Conservation (phyloP, 2,113 vertebrate species). For the Pampusana beccarii region DNA sequence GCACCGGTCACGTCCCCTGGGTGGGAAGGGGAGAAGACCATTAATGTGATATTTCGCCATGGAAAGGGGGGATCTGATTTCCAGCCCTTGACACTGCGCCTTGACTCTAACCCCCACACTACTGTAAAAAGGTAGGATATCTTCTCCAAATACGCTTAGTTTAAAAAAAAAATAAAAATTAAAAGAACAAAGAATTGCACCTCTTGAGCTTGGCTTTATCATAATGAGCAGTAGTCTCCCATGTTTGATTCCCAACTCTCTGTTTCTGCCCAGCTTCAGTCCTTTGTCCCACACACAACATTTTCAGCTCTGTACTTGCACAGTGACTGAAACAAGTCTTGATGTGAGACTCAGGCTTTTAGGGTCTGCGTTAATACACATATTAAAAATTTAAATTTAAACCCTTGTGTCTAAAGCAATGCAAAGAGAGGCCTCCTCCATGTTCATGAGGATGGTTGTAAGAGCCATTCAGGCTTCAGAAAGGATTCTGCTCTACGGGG, state of each 20-base stretch:
- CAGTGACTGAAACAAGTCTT: background rate
- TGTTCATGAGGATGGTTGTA: accelerated
- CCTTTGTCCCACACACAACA: background rate
- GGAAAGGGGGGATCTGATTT: background rate
- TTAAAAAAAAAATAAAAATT: no score
- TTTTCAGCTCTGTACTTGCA: background rate
- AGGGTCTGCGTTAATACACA: background rate
- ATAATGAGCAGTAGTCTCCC: background rate
- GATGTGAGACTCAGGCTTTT: background rate
- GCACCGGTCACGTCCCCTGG: background rate
- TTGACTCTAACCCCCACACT: background rate
- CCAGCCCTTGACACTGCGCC: background rate
- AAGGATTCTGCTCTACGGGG: background rate
- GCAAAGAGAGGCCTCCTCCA: background rate
- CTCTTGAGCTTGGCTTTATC: background rate
- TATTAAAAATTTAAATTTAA: background rate
- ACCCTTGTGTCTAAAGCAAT: background rate
- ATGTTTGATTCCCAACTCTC: background rate
- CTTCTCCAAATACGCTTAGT: accelerated
- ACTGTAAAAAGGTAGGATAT: background rate
- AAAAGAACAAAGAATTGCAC: accelerated
- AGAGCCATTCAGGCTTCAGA: background rate
- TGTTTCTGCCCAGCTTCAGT: background rate
- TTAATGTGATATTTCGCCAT: no score
- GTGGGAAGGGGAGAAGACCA: no score